Base-by-base conservation (phyloP, 2,113 vertebrate genomes). In the Hyperopisus bebe region DNA sequence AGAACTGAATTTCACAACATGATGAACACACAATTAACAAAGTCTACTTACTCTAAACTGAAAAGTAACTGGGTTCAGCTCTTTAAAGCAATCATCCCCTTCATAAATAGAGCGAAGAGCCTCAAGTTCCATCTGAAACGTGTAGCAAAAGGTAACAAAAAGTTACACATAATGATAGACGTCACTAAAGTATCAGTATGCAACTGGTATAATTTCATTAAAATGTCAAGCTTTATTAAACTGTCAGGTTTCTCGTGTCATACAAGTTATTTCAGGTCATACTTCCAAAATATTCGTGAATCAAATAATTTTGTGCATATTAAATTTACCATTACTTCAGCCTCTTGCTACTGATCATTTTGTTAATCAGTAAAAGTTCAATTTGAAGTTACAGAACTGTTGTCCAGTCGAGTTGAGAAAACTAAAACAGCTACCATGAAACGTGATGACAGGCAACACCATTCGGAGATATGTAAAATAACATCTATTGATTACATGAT, bases 101-200 rank as follows among this genome's bases (percentile, higher is more conserved):
- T 99, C 98, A 77, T 99, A 99, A 93, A 99, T 99, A 2, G 98
- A 99, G 47, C 97, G 97, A 86, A 99, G 95, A 83, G 98, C 98
- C 90, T 99, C 98, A 93, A 99, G 93, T 93, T 99, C 98, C 98
- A 99, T 99, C 98, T 99, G 92, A 35, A 88, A 62, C 55, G 74
- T 80, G 35, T 80, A 80, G 74, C 17, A 80, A 80, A 39, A 42
- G 74, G 13, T 4, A 42, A 42, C 35, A 80, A 39, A 42, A 77
- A 35, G 2, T 80, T 17, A 86, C n/a, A 31, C 82, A 85, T 84
- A 47, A 24, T 70, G 62, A 70, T 0, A 70, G 62, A 70, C 62
- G 62, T 70, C 62, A 31, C 27, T 70, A 85, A 80, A 42, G 46
- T 24, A 11, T n/a, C 82, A 24, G 46, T 11, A 85, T 55, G 24